phyloP scores from a whole-genome alignment of 1,140 invertebrate genomes.

The Drosophila lini region DNA sequence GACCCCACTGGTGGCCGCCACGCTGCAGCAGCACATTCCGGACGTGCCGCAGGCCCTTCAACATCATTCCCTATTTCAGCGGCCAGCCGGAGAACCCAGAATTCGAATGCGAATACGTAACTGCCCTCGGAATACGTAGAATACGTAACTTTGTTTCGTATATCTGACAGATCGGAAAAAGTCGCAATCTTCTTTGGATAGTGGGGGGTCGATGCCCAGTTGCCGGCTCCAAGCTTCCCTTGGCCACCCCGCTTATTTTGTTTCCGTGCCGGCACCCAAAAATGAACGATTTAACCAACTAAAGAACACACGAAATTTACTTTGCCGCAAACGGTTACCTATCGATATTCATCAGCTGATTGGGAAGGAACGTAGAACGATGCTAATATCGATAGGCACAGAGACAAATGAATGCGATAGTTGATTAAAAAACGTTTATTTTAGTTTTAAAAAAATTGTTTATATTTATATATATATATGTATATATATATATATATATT shows the following conservation, averaged over 20 bases:
- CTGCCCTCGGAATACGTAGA: conserved; percentile 23
- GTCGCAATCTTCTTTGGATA: not conserved
- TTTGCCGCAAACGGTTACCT: conserved; percentile 1
- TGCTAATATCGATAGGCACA: not conserved
- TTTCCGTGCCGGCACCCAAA: conserved; percentile 1
- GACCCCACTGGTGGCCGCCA: conserved; percentile 48
- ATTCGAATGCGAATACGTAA: conserved; percentile 65
- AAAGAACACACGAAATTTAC: conserved; percentile 35
- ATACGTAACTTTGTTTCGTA: conserved; percentile 65
- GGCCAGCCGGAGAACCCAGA: conserved; percentile 17
- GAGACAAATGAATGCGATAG: not conserved
- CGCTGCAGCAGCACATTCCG: conserved; percentile 72
- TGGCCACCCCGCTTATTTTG: not conserved
- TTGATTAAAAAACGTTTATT: not conserved
- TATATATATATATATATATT: too few species aligned
- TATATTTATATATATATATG: conserved; percentile 40
- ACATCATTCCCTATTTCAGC: conserved; percentile 54
- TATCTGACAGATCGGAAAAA: conserved; percentile 43
- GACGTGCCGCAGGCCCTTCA: conserved; percentile 69
- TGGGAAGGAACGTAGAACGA: not conserved
- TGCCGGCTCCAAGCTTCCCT: not conserved
- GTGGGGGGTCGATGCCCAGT: not conserved
- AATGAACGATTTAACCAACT: conserved; percentile 19
- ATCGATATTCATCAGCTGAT: conserved; percentile 10
- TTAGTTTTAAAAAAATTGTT: conserved; percentile 30